Evolutionary conservation across 1,140 invertebrate species (phyloP).

Genomic region (Sitodiplosis mosellana): DNA sequence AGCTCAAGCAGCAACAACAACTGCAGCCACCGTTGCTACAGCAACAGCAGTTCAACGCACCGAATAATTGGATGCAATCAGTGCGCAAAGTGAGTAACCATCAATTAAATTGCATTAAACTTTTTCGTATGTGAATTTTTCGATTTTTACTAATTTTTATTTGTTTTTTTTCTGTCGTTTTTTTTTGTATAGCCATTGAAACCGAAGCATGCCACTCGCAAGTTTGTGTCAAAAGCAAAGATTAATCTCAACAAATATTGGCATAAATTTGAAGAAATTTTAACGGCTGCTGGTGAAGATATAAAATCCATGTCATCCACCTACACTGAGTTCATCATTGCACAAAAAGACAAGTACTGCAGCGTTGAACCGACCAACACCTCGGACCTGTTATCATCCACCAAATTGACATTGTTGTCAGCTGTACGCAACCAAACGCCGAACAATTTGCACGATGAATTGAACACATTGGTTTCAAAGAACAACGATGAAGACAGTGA

Average conservation of each 20-base stretch:
- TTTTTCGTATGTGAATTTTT: not conserved
- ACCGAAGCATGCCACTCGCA: not conserved
- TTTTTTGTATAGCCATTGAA: not conserved
- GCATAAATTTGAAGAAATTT: constrained; percentile 1
- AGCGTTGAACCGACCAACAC: too few relatives aligned
- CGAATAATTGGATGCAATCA: not conserved
- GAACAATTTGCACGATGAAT: not conserved
- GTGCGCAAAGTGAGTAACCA: not conserved
- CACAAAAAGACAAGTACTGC: too few relatives aligned
- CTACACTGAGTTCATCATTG: not conserved
- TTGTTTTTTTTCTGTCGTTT: not conserved
- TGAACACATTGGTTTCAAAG: not conserved
- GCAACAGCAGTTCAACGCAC: too few relatives aligned
- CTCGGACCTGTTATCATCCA: too few relatives aligned
- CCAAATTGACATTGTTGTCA: too few relatives aligned
- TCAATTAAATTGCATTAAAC: too few relatives aligned
- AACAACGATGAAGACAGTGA: not conserved
- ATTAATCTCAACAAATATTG: constrained; percentile 1
- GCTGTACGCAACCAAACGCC: too few relatives aligned
- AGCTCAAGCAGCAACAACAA: not conserved
- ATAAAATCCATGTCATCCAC: not conserved
- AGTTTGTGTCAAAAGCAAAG: not conserved
- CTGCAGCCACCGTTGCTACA: too few relatives aligned
- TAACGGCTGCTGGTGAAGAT: not conserved
- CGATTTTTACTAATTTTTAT: not conserved